Evolutionary conservation across 2,113 vertebrate species (phyloP).

Genomic region (Urocynchramus pylzowi): DNA sequence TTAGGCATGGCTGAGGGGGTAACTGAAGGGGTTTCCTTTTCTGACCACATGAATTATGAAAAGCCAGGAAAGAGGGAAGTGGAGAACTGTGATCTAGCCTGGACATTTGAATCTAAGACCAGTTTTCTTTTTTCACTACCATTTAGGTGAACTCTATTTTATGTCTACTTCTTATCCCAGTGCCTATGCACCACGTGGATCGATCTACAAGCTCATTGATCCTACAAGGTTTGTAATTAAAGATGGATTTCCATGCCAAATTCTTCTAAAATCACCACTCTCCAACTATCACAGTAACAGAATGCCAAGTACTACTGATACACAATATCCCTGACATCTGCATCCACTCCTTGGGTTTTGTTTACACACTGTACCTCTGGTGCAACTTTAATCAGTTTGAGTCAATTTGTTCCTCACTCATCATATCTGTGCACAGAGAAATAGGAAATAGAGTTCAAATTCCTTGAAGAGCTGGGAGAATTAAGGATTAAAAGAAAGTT

Average conservation of each 20-base stretch:
- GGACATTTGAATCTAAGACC: background rate
- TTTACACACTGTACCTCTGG: background rate
- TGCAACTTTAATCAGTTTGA: background rate
- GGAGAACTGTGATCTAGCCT: background rate
- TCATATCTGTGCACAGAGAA: background rate
- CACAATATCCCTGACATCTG: background rate
- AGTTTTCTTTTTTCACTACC: background rate
- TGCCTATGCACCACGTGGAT: conserved; percentile 72
- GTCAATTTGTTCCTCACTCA: background rate
- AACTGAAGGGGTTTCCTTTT: background rate
- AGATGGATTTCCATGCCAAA: background rate
- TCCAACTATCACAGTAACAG: background rate
- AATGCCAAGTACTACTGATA: background rate
- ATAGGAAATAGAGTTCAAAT: background rate
- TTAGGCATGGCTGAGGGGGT: background rate
- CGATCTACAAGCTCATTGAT: conserved; percentile 83
- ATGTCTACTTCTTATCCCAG: conserved; percentile 82
- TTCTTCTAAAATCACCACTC: background rate
- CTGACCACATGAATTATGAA: background rate
- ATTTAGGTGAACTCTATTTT: conserved; percentile 85
- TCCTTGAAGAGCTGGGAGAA: background rate
- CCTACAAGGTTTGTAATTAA: conserved; percentile 78
- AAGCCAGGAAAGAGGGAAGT: background rate
- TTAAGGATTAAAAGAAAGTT: background rate
- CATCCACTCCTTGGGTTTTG: background rate